Percentiles rank a stretch among this genome's conserved stretches.
These are phyloP conservation scores for Florisuga fusca DNA, from an alignment of 2,797 vertebrate genomes.

Conservation along the genomic window DNA sequence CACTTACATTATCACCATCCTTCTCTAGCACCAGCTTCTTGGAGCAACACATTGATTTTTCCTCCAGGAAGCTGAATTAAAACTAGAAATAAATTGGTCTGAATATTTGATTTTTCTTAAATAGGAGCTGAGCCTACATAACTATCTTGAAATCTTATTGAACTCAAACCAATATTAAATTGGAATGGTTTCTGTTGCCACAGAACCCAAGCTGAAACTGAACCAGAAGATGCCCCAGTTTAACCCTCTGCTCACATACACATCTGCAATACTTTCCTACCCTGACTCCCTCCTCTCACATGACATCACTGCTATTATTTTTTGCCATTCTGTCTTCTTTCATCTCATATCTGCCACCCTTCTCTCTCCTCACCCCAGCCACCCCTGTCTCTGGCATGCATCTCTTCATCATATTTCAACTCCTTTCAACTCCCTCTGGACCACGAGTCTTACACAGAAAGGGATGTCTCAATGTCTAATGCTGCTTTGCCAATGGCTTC, in stretches of 20 bases:
- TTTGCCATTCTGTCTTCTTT: background rate
- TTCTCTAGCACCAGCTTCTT: constrained; percentile 11
- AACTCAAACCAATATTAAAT: background rate
- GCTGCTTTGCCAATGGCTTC: background rate
- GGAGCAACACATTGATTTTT: constrained; percentile 19
- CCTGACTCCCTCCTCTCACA: background rate
- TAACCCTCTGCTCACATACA: background rate
- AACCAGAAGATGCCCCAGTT: background rate
- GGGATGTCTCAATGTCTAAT: background rate
- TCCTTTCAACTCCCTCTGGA: background rate
- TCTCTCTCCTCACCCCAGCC: background rate
- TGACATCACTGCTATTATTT: background rate
- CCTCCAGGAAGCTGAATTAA: background rate
- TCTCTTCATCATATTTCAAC: background rate
- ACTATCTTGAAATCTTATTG: constrained; percentile 13
- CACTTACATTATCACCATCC: background rate
- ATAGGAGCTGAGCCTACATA: background rate
- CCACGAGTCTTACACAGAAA: background rate
- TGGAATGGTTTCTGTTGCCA: background rate
- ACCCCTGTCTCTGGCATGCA: background rate
- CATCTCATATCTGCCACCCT: background rate
- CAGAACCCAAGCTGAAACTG: constrained; percentile 9
- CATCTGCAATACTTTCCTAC: background rate
- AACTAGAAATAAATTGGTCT: background rate
- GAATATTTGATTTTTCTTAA: constrained; percentile 41